Base-by-base conservation (phyloP, 2,113 vertebrate species). In the Indicator maculatus region DNA sequence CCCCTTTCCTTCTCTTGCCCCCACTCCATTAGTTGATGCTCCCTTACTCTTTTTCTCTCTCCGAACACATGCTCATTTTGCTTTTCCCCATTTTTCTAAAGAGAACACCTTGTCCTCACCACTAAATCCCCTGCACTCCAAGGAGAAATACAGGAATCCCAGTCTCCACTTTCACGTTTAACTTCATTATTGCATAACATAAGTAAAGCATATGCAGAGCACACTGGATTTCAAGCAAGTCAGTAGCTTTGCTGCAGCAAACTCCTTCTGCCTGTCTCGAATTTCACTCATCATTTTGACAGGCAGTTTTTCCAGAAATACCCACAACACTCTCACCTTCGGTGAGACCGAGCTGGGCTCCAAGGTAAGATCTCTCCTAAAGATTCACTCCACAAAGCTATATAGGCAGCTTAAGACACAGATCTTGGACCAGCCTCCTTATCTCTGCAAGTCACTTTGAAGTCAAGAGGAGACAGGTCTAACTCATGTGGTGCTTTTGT, bases 371-470 rank as follows among this genome's bases (percentile, higher is more conserved):
- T 58, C n/a, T 88, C 55, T 89, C 83, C 89, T 83, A 44, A 74
- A 90, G 38, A 89, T 38, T 82, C 74, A 5, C 53, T 60, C n/a
- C 70, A 69, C 30, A 81, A 80, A 90, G 65, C 61, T 38, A 58
- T 24, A n/a, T 2, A 89, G 47, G 85, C 79, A 91, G 69, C 58
- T 78, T 71, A 59, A 88, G 58, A 86, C 44, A 70, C 75, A 79
- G 61, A 69, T 89, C 65, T 58, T 47, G 83, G 88, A 83, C 92
- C 76, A 90, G 44, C 65, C 44, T 88, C 63, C 93, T 96, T 93
- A 95, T 94, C 93, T 90, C 76, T 69, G n/a, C 39, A 53, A 73
- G 71, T 93, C 83, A 61, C 93, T 95, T 93, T 95, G 96, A 96
- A 95, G 92, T 93, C 90, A 91, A 95, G 55, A 95, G 89, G 79